A percentile compares a stretch with the other conserved stretches of the same genome.
These are phyloP conservation scores for Xylota segnis DNA, from an alignment of 2,888 invertebrate genomes.

Conservation along the genomic window DNA sequence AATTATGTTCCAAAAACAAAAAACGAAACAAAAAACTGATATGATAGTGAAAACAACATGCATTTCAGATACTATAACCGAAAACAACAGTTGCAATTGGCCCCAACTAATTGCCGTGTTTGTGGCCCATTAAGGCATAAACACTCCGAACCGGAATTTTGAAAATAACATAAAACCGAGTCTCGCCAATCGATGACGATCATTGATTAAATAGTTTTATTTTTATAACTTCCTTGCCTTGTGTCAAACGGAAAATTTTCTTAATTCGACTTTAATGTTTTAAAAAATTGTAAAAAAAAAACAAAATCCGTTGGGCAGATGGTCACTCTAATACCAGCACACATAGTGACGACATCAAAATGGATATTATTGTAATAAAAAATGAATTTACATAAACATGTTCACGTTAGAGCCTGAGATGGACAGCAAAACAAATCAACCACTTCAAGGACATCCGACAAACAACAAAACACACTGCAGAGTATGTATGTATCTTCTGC, in stretches of 20 bases:
- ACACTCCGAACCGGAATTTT: constrained; percentile 50
- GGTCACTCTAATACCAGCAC: constrained; percentile 1
- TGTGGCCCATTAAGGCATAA: constrained; percentile 43
- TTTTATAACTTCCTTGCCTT: constrained; percentile 29
- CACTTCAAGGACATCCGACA: constrained; percentile 61
- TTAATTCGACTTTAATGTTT: constrained; percentile 60
- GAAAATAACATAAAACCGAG: constrained; percentile 16
- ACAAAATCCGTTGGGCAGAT: constrained; percentile 40
- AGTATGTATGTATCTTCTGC: constrained; percentile 26
- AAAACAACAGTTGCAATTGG: constrained; percentile 27
- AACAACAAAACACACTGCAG: constrained; percentile 9
- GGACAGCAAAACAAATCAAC: constrained; percentile 16
- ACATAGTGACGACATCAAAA: constrained; percentile 44
- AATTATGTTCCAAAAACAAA: constrained; percentile 35
- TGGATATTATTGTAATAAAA: constrained; percentile 57
- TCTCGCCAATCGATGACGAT: constrained; percentile 42
- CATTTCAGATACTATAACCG: constrained; percentile 28
- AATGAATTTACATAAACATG: constrained; percentile 57
- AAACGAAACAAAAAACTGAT: constrained; percentile 1
- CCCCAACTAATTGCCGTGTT: constrained; percentile 49
- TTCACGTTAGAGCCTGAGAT: constrained; percentile 30
- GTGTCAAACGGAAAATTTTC: constrained; percentile 25
- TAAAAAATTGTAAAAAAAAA: not conserved
- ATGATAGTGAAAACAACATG: constrained; percentile 36
- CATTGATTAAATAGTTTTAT: constrained; percentile 31